Conservation (phyloP, 2,113 vertebrate species). For the Perognathus longimembris region DNA sequence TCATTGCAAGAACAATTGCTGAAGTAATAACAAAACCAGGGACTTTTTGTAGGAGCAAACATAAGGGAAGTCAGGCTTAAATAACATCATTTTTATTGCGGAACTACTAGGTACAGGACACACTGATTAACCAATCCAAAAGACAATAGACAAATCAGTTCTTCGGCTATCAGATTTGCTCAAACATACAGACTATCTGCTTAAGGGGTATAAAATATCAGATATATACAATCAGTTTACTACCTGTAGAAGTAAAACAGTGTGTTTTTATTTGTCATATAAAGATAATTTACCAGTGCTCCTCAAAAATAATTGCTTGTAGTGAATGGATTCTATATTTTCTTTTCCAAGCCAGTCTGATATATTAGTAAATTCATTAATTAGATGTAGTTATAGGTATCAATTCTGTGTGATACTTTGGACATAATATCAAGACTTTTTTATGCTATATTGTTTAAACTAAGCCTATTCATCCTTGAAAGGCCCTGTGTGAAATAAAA, state of each 20-base stretch:
- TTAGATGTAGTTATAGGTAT: not conserved
- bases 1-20: not conserved
- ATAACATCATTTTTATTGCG: not conserved
- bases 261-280: constrained; percentile 11
- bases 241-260: not conserved
- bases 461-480: constrained; percentile 28
- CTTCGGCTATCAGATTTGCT: not conserved
- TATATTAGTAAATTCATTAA: not conserved
- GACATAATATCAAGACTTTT: constrained; percentile 17
- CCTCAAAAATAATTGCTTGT: not conserved
- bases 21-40: not conserved
- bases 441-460: constrained; percentile 17
- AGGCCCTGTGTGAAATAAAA: constrained; percentile 31
- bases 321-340: not conserved
- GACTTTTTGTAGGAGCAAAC: not conserved
- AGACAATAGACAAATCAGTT: not conserved
- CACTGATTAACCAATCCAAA: not conserved
- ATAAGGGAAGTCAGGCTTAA: not conserved
- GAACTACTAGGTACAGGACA: not conserved
- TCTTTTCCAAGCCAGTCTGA: not conserved
- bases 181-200: not conserved
- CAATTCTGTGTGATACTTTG: constrained; percentile 6
- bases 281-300: not conserved
- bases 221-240: not conserved
- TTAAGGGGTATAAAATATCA: not conserved